Evolutionary conservation across 2,113 vertebrate genomes (phyloP), one percentile per base, ranked within the genome.

Genomic region (Rhegmatorhina hoffmannsi): DNA sequence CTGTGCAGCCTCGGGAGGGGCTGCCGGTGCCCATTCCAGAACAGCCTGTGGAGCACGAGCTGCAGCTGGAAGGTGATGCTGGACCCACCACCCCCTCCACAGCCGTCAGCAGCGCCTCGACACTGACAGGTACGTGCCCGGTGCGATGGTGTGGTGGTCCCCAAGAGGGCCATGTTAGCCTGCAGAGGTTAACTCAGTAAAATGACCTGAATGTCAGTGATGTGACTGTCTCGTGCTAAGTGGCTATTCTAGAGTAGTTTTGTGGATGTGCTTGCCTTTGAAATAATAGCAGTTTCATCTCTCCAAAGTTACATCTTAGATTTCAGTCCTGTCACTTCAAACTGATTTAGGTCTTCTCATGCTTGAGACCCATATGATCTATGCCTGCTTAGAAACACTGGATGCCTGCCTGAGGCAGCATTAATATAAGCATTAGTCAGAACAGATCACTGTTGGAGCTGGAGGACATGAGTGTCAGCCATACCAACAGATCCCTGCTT

Each of bases 31-130:
- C 98, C 90, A 98, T 98, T 49, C 98, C 98, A 6, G 99, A 99
- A 44, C 98, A 98, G 84, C 98, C 98, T 3, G 68, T 98, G 95
- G 98, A 99, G 96, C 98, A 97, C n/a, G 98, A 98, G 79, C 97
- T 98, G 82, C 98, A 97, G 80, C 97, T 99, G 84, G 98, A 98
- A 7, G 98, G 98, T 90, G 97, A 98, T 4, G 29, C 90, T 9
- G 97, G 97, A 23, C 96, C 98, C 74, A 97, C 97, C 73, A 97
- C 98, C 1, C 97, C 98, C 1, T 97, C 98, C 59, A 96, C 97
- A 23, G 96, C 98, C 17, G 28, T 89, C 92, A 98, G 98, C 90
- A 97, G 97, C 89, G 62, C 97, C 67, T 83, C 97, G 8, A 78
- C 76, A 0, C 95, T 98, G 46, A 96, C 98, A 96, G 97, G 99